Conservation (phyloP, 2,113 vertebrate species). For the Zingel zingel region DNA sequence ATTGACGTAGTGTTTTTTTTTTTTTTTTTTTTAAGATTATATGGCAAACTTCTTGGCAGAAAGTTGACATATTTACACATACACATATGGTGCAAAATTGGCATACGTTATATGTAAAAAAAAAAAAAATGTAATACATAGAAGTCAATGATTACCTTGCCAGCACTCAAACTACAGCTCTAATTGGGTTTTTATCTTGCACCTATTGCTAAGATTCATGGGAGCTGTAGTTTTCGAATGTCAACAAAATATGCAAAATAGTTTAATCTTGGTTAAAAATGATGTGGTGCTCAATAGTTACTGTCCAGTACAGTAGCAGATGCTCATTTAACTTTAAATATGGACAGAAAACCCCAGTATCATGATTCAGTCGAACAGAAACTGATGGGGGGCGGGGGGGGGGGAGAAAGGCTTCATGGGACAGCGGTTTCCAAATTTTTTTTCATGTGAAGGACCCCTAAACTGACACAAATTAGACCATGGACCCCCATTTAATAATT, state of each 20-base stretch:
- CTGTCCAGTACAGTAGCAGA: neutral
- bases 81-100: too few species aligned
- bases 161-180: neutral
- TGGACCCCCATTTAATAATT: too few species aligned
- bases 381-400: too few species aligned
- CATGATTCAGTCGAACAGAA: neutral
- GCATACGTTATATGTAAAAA: too few species aligned
- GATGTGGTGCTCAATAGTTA: too few species aligned
- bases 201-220: neutral
- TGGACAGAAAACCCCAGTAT: constrained; percentile 21
- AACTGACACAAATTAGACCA: too few species aligned
- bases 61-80: neutral
- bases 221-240: neutral
- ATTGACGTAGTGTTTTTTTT: neutral
- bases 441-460: too few species aligned
- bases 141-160: neutral
- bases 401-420: too few species aligned
- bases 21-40: neutral
- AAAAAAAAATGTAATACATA: too few species aligned
- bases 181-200: neutral
- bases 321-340: constrained; percentile 1
- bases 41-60: neutral
- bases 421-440: too few species aligned
- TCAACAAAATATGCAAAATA: neutral
- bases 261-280: neutral